These are phyloP conservation scores for Brachionus calyciflorus DNA, from an alignment of 1,140 invertebrate species.

Conservation along the genomic window DNA sequence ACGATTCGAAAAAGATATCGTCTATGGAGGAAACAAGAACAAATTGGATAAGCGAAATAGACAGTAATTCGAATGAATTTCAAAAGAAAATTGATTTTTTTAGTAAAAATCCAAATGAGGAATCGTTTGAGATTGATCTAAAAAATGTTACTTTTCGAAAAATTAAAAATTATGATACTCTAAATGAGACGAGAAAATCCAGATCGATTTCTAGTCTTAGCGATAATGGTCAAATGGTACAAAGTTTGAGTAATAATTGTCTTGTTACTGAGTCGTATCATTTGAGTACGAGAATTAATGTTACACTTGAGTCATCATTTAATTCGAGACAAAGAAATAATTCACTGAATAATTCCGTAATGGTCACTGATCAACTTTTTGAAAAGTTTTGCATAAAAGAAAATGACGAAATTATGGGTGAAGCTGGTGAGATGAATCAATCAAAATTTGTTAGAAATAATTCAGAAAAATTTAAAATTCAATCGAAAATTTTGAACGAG, in stretches of 20 bases:
- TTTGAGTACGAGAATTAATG: neutral
- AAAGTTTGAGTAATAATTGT: conserved; percentile 14
- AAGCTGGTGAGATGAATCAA: neutral
- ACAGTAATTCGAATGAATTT: conserved; percentile 12
- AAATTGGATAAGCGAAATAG: conserved; percentile 11
- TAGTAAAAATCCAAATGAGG: neutral
- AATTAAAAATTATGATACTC: neutral
- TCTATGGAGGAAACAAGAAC: neutral
- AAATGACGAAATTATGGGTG: conserved; percentile 25
- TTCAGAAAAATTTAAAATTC: neutral
- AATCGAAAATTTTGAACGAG: neutral
- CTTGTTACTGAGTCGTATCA: neutral
- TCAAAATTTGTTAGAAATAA: neutral
- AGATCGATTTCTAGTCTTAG: neutral
- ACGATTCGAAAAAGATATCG: neutral
- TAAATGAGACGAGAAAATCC: neutral
- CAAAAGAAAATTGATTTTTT: conserved; percentile 34
- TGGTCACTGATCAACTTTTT: conserved; percentile 23
- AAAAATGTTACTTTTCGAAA: conserved; percentile 5
- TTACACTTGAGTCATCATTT: conserved; percentile 1
- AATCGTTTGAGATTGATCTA: neutral
- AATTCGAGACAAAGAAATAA: neutral
- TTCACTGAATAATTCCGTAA: neutral
- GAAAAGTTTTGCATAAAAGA: conserved; percentile 3
- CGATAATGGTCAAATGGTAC: neutral